Base-by-base conservation (phyloP, 2,113 vertebrate genomes). In the Chloroceryle aenea region DNA sequence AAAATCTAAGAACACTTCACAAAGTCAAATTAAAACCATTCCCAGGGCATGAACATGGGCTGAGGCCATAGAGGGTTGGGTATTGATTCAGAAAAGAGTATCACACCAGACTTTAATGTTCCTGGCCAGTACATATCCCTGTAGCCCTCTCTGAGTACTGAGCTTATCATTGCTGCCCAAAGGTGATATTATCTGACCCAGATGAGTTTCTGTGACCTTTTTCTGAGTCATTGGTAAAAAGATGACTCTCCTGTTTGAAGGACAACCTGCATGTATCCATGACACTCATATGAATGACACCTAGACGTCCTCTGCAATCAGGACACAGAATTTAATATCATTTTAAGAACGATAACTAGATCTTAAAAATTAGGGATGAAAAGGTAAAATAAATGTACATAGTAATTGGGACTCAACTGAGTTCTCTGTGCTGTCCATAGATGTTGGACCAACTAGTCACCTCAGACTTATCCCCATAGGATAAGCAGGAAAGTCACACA, bases 301-400 rank as follows among this genome's bases (percentile, higher is more conserved):
- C 18, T 55, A 67, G 22, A 17, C 0, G 0, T 1, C 1, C 0
- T 3, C 61, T 71, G 71, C 16, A 58, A 30, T 5, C 0, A 0
- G 26, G 22, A 52, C 32, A 13, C 4, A 26, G 30, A 11, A 14
- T 7, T 82, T 56, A 6, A 0, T 17, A 8, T 17, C 0, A 61
- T 47, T 73, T 74, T 47, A 50, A 45, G 42, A 81, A 59, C 27
- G 10, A 68, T 16, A 71, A 11, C 25, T 52, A 14, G 15, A 71
- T 71, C 62, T 89, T 27, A 78, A 61, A 77, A 53, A 22, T 21
- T 62, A 85, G 13, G 20, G 43, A 16, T n/a, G 14, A 62, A 89
- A 82, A 87, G 22, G 32, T 26, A 48, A 77, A 91, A 62, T 29
- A 66, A 63, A 50, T 67, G 7, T 36, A 30, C 0, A 0, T 2